Conservation (phyloP, 2,797 vertebrate genomes). For the Echeneis naucrates region DNA sequence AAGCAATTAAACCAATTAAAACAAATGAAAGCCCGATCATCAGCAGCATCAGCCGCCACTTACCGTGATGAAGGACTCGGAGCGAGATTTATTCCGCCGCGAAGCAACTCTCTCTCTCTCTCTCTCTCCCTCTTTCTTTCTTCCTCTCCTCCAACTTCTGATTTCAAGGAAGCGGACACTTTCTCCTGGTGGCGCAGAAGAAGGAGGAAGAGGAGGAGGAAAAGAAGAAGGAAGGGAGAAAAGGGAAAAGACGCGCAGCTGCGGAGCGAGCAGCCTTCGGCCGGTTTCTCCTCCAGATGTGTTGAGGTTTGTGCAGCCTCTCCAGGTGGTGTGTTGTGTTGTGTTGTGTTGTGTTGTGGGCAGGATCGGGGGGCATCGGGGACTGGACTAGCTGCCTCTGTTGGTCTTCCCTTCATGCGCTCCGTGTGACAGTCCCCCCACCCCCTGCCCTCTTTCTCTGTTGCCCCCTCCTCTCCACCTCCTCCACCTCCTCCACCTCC, state of each 20-base stretch:
- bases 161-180: conserved; percentile 60
- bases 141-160: conserved; percentile 52
- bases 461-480: not conserved
- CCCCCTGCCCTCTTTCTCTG: conserved; percentile 6
- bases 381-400: conserved; percentile 64
- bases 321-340: too few species aligned
- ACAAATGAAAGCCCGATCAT: conserved; percentile 38
- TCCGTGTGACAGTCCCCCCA: conserved; percentile 55
- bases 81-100: conserved; percentile 27
- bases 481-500: not conserved
- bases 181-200: conserved; percentile 42
- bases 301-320: conserved; percentile 22
- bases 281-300: conserved; percentile 59
- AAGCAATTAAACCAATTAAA: conserved; percentile 57
- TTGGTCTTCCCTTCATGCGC: conserved; percentile 63
- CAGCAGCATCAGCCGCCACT: conserved; percentile 31
- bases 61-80: conserved; percentile 56
- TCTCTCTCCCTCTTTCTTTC: conserved; percentile 21
- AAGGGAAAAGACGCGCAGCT: conserved; percentile 6
- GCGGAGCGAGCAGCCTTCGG: conserved; percentile 7
- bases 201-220: too few species aligned
- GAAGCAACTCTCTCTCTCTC: conserved; percentile 31
- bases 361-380: conserved; percentile 54
- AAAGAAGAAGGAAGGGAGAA: not conserved
- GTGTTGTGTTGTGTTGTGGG: conserved; percentile 21